Evolutionary conservation across 2,113 vertebrate genomes (phyloP).

Genomic region (Gadus chalcogrammus): DNA sequence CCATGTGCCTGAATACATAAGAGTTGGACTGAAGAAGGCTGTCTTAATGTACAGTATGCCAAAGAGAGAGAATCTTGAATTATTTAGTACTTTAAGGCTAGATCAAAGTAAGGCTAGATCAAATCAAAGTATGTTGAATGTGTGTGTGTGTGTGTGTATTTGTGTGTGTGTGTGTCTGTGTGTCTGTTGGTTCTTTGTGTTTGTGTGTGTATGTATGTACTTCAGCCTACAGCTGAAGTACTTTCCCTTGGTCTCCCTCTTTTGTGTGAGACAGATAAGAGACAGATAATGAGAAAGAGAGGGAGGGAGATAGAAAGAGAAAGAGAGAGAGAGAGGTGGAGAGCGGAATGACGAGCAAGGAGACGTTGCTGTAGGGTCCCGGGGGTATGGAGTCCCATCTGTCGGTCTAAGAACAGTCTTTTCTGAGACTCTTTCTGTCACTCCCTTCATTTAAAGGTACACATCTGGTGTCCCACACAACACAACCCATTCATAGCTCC

Average conservation of each 20-base stretch:
- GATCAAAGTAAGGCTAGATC: too few relatives aligned
- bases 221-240: conserved; percentile 26
- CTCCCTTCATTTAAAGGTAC: conserved; percentile 13
- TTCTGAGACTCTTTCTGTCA: conserved; percentile 16
- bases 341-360: not conserved
- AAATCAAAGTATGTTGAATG: too few relatives aligned
- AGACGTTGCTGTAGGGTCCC: not conserved
- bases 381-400: conserved; percentile 37
- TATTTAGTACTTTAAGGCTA: not conserved
- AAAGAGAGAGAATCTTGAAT: not conserved
- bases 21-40: too few relatives aligned
- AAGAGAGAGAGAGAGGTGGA: conserved; percentile 17
- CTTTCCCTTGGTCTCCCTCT: conserved; percentile 22
- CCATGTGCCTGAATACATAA: too few relatives aligned
- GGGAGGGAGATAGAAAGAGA: not conserved
- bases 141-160: conserved; percentile 20
- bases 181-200: conserved; percentile 8
- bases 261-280: conserved; percentile 13
- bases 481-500: conserved; percentile 4
- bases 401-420: conserved; percentile 35
- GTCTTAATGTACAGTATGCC: too few relatives aligned
- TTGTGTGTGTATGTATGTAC: conserved; percentile 9
- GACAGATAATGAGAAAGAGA: not conserved
- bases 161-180: conserved; percentile 9
- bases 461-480: conserved; percentile 23